Evolutionary conservation across 2,888 invertebrate genomes (phyloP).

Genomic region (Phlogophora meticulosa): DNA sequence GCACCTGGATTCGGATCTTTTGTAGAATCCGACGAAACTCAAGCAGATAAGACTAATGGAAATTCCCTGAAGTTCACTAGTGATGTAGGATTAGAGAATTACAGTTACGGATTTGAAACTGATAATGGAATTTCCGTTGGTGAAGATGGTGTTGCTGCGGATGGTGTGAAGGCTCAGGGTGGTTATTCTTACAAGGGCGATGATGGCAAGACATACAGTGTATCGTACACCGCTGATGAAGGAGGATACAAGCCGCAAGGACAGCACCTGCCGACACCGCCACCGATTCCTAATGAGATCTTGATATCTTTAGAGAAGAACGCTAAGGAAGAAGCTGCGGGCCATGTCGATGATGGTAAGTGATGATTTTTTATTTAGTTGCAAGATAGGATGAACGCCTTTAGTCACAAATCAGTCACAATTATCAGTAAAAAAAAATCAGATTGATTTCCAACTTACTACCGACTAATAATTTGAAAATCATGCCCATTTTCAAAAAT

Average conservation of each 20-base stretch:
- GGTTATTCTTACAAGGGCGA: slow-evolving; percentile 84
- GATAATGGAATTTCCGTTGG: slow-evolving; percentile 85
- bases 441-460: no score
- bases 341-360: slow-evolving; percentile 85
- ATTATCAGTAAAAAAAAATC: no score
- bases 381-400: background rate
- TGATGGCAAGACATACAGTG: slow-evolving; percentile 84
- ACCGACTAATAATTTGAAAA: background rate
- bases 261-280: slow-evolving; percentile 84
- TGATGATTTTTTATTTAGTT: slow-evolving; percentile 19
- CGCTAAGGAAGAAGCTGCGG: slow-evolving; percentile 83
- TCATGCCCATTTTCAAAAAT: no score
- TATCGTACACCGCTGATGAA: slow-evolving; percentile 84
- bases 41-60: slow-evolving; percentile 68
- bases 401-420: no score
- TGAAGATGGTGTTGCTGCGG: slow-evolving; percentile 77
- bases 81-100: slow-evolving; percentile 78
- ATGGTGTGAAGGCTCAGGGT: slow-evolving; percentile 82
- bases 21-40: slow-evolving; percentile 11
- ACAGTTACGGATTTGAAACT: slow-evolving; percentile 82
- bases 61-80: slow-evolving; percentile 78
- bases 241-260: slow-evolving; percentile 82
- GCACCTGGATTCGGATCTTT: slow-evolving; percentile 54
- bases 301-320: slow-evolving; percentile 82
- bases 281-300: slow-evolving; percentile 84